Evolutionary conservation across 2,113 vertebrate genomes (phyloP), one percentile per base, ranked within the genome.

Genomic region (Cairina moschata): DNA sequence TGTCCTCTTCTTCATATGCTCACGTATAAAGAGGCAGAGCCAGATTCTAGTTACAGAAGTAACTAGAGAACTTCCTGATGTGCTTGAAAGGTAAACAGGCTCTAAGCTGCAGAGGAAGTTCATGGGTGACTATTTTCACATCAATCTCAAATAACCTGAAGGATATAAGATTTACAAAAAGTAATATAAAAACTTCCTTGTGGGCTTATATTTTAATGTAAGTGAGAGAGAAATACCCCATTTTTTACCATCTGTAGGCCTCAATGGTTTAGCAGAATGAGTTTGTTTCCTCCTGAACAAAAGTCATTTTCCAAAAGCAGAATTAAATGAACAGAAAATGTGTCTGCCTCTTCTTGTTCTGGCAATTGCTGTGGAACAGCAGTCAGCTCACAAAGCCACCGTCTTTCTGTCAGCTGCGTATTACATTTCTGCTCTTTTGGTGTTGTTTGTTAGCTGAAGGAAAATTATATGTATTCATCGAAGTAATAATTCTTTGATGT

Each of bases 251-350:
- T 84, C 63, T 56, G 3, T 54, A 65, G 50, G 26, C 21, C 44
- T 71, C 17, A 73, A 28, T 55, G 71, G 60, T 16, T 11, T 48
- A 58, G 32, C 80, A 72, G 26, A 88, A 72, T 38, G 17, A 58
- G 36, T 71, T 86, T 91, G 6, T 75, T 83, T 91, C 65, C 26
- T 81, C 76, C 52, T 77, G 38, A 78, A 40, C 36, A 44, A 55
- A 88, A 90, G 67, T 36, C 46, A 63, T 86, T 82, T 92, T 91
- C 65, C 29, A 44, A 81, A 93, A 94, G 52, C 42, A 86, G 73
- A 74, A 42, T 80, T 10, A 22, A 56, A 38, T 87, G 89, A 83
- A 60, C 21, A 5, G 62, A 84, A 89, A 25, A 54, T 71, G 13
- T 67, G 12, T 90, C 79, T 96, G 34, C 29, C 38, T 89, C 3